Conservation (phyloP, 2,113 vertebrate genomes). For the Saguinus midas region DNA sequence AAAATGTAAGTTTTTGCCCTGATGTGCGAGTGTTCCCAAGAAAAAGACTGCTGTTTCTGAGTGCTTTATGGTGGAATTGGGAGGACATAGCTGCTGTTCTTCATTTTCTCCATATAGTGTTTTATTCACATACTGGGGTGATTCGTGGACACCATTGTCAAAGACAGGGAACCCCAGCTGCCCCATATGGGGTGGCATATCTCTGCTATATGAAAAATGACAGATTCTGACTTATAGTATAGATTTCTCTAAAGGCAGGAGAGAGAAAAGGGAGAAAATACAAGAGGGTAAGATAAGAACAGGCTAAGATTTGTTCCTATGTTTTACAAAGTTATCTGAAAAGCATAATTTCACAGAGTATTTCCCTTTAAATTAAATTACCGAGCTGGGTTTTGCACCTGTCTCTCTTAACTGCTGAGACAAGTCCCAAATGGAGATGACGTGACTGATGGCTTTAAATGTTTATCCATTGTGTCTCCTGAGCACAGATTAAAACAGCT, state of each 20-base stretch:
- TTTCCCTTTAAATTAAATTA: slow-evolving; percentile 51
- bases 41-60: neutral
- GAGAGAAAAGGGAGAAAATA: neutral
- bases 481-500: slow-evolving; percentile 37
- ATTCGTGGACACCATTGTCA: neutral
- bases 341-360: neutral
- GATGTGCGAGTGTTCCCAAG: neutral
- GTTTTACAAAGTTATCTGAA: neutral
- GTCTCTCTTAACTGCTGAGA: slow-evolving; percentile 23
- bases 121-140: neutral
- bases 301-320: neutral
- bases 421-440: slow-evolving; percentile 21
- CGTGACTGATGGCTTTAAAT: slow-evolving; percentile 34
- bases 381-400: slow-evolving; percentile 7
- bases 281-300: neutral
- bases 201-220: neutral
- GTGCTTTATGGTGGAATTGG: neutral
- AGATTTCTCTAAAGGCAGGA: neutral
- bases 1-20: neutral
- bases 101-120: neutral
- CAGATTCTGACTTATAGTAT: neutral
- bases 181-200: neutral
- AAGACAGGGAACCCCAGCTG: neutral
- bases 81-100: neutral
- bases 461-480: slow-evolving; percentile 41